Evolutionary conservation across 2,888 invertebrate species (phyloP).

Genomic region (Listrodromus nycthemerus): DNA sequence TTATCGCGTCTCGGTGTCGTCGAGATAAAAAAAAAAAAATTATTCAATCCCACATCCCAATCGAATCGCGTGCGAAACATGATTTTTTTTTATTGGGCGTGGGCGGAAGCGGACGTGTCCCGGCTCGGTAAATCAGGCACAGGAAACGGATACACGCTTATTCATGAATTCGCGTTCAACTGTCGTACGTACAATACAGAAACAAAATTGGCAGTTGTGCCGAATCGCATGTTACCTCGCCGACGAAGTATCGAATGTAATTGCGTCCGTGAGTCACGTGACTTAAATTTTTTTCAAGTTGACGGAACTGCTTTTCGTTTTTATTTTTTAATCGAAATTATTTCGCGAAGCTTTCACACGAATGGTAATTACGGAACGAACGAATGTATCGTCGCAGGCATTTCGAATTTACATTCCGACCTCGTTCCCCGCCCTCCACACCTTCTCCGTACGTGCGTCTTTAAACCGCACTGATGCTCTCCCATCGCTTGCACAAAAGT

Average conservation of each 20-base stretch:
- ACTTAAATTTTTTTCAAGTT: background rate
- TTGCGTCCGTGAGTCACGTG: background rate
- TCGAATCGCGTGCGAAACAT: slow-evolving; percentile 71
- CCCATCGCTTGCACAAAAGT: slow-evolving; percentile 73
- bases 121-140: slow-evolving; percentile 72
- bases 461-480: slow-evolving; percentile 50
- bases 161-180: slow-evolving; percentile 71
- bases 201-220: slow-evolving; percentile 59
- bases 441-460: slow-evolving; percentile 56
- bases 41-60: slow-evolving; percentile 56
- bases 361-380: background rate
- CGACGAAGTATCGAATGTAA: background rate
- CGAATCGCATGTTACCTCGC: background rate
- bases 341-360: background rate
- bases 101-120: slow-evolving; percentile 72
- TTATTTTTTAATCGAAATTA: slow-evolving; percentile 8
- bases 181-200: slow-evolving; percentile 50
- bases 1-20: slow-evolving; percentile 19
- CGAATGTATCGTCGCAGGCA: slow-evolving; percentile 19
- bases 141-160: slow-evolving; percentile 73
- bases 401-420: slow-evolving; percentile 57
- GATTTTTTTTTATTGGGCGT: slow-evolving; percentile 72
- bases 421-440: slow-evolving; percentile 35
- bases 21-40: slow-evolving; percentile 34
- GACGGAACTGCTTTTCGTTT: background rate